These are phyloP conservation scores for Apeira syringaria DNA, from an alignment of 2,888 invertebrate genomes.

Conservation along the genomic window DNA sequence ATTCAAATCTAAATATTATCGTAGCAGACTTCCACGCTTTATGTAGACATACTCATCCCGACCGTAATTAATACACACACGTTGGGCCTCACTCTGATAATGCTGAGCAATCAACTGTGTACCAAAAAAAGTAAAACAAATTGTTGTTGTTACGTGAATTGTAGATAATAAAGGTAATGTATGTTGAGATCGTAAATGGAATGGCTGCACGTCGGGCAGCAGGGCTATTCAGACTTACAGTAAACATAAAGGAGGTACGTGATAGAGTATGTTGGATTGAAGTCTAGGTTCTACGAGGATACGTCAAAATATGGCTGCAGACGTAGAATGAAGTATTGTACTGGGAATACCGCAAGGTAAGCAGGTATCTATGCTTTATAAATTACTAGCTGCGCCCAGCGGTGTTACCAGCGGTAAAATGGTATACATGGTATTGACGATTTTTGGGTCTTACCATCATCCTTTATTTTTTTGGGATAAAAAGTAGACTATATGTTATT, in stretches of 20 bases:
- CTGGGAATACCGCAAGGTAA: neutral
- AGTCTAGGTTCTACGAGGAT: conserved; percentile 7
- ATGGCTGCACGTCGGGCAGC: conserved; percentile 31
- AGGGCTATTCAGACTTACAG: conserved; percentile 24
- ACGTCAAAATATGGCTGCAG: conserved; percentile 3
- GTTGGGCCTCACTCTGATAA: conserved; percentile 9
- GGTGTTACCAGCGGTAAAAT: too few relatives aligned
- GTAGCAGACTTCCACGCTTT: neutral
- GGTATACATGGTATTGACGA: too few relatives aligned
- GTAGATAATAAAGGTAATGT: conserved; percentile 43
- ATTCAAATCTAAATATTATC: conserved; percentile 1
- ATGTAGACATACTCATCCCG: neutral
- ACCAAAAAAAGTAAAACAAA: conserved; percentile 35
- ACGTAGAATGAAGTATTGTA: conserved; percentile 3
- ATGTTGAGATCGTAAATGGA: conserved; percentile 39
- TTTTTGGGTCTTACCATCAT: too few relatives aligned
- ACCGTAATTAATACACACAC: conserved; percentile 1
- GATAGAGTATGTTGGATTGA: conserved; percentile 15
- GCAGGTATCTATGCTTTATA: too few relatives aligned
- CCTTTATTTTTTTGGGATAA: too few relatives aligned
- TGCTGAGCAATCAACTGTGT: conserved; percentile 18
- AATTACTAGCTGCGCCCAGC: too few relatives aligned
- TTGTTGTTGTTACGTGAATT: conserved; percentile 43
- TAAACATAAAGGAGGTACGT: conserved; percentile 29
- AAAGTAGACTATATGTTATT: too few relatives aligned